Percentiles rank a stretch among this genome's conserved stretches.
These are phyloP conservation scores for Tetranychus piercei DNA, from an alignment of 2,888 invertebrate genomes.

Conservation along the genomic window DNA sequence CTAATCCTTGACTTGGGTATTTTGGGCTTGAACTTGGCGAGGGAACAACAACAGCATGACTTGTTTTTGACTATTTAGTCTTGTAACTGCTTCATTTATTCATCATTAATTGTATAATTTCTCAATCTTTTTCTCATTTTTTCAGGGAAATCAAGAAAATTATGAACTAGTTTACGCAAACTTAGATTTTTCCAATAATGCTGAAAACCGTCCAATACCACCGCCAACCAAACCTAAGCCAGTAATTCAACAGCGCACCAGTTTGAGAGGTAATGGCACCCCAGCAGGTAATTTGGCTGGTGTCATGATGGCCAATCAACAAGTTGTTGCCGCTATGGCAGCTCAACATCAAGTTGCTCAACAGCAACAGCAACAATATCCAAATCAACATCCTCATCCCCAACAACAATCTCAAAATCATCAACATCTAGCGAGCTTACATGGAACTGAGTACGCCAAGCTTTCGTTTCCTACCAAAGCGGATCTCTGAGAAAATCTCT, in stretches of 20 bases:
- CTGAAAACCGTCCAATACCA: neutral
- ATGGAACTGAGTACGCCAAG: constrained; percentile 17
- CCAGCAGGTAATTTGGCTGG: neutral
- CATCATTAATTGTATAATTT: neutral
- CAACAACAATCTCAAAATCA: neutral
- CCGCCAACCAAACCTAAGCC: constrained; percentile 11
- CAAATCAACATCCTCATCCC: neutral
- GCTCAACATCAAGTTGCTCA: constrained; percentile 6
- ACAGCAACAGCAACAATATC: constrained; percentile 5
- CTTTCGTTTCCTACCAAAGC: constrained; percentile 19
- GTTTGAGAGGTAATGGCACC: neutral
- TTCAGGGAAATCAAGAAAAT: constrained; percentile 3
- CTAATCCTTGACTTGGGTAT: no score
- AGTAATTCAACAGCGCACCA: neutral
- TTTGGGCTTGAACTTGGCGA: no score
- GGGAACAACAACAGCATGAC: no score
- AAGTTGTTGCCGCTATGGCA: neutral
- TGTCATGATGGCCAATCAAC: neutral
- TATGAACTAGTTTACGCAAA: constrained; percentile 21
- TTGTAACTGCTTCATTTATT: no score
- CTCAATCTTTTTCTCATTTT: neutral
- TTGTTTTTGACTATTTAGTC: no score
- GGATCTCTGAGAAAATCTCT: constrained; percentile 14
- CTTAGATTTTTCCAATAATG: constrained; percentile 14
- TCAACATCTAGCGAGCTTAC: neutral